These are phyloP conservation scores for Sipha maydis DNA, from an alignment of 2,888 invertebrate genomes.

Conservation along the genomic window DNA sequence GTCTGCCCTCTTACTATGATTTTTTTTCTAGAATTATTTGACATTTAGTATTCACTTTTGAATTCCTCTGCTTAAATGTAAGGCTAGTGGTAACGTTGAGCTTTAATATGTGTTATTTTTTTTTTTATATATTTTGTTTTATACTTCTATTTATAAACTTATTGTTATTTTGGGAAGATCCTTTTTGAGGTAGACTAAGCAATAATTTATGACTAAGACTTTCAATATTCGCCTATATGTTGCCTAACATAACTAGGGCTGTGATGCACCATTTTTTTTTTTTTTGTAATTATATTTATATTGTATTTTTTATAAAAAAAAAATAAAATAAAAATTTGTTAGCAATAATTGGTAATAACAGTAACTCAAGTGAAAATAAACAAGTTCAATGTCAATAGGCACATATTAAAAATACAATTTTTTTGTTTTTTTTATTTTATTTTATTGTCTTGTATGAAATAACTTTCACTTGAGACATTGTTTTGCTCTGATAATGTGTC, in stretches of 20 bases:
- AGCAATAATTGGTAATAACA: slow-evolving; percentile 36
- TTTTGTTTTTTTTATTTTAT: not conserved
- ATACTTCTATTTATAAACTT: slow-evolving; percentile 46
- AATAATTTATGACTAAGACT: slow-evolving; percentile 49
- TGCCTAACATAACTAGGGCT: slow-evolving; percentile 61
- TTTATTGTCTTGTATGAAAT: not conserved
- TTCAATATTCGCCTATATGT: slow-evolving; percentile 58
- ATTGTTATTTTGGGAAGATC: slow-evolving; percentile 37
- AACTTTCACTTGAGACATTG: slow-evolving; percentile 22
- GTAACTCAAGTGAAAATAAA: slow-evolving; percentile 35
- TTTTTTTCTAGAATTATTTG: slow-evolving; percentile 43
- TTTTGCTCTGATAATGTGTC: slow-evolving; percentile 48
- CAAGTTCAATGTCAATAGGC: not conserved
- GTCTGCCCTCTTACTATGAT: slow-evolving; percentile 21
- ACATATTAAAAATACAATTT: not conserved
- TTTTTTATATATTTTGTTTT: slow-evolving; percentile 54
- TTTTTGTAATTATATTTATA: slow-evolving; percentile 55
- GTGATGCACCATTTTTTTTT: slow-evolving; percentile 51
- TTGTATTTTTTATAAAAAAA: slow-evolving; percentile 49
- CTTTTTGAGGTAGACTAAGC: slow-evolving; percentile 41
- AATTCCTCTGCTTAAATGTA: slow-evolving; percentile 40
- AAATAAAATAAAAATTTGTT: not conserved
- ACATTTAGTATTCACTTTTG: slow-evolving; percentile 29
- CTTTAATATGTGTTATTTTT: slow-evolving; percentile 52
- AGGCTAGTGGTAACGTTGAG: slow-evolving; percentile 57